Conservation (phyloP, 1,140 invertebrate species). For the Drosophila ananassae region DNA sequence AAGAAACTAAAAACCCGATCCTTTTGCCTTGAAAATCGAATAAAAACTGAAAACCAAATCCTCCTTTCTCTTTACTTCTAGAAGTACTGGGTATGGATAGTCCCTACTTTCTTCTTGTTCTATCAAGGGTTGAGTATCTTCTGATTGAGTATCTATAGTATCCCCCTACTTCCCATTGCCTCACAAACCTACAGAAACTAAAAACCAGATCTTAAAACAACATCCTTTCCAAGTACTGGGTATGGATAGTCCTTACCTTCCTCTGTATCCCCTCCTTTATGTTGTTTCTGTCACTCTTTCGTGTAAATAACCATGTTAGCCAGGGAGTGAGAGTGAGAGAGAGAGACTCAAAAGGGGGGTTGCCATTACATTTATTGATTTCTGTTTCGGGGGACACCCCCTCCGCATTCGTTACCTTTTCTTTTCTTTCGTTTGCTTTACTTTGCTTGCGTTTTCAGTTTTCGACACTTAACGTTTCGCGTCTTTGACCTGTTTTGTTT, state of each 20-base stretch:
- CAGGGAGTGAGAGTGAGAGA: constrained; percentile 5
- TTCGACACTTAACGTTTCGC: constrained; percentile 78
- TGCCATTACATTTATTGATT: constrained; percentile 78
- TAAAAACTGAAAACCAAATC: too few species aligned
- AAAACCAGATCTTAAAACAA: too few species aligned
- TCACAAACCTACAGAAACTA: too few species aligned
- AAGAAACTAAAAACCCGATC: too few species aligned
- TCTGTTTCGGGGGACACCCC: constrained; percentile 14
- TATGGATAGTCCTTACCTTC: neutral
- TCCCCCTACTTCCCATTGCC: too few species aligned
- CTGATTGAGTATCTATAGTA: too few species aligned
- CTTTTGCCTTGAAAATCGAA: too few species aligned
- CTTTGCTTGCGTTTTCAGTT: constrained; percentile 66
- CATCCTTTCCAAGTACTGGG: too few species aligned
- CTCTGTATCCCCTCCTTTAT: neutral
- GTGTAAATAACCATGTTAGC: constrained; percentile 68
- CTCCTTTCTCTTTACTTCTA: too few species aligned
- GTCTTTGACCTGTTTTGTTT: constrained; percentile 39
- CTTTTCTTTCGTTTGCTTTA: constrained; percentile 40
- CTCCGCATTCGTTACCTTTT: constrained; percentile 31
- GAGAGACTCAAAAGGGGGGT: constrained; percentile 11
- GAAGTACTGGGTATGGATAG: too few species aligned
- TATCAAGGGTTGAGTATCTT: too few species aligned
- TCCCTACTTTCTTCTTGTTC: too few species aligned
- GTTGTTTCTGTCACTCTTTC: constrained; percentile 44